These are phyloP conservation scores for Drosophila testacea DNA, from an alignment of 2,888 invertebrate genomes.

Conservation along the genomic window DNA sequence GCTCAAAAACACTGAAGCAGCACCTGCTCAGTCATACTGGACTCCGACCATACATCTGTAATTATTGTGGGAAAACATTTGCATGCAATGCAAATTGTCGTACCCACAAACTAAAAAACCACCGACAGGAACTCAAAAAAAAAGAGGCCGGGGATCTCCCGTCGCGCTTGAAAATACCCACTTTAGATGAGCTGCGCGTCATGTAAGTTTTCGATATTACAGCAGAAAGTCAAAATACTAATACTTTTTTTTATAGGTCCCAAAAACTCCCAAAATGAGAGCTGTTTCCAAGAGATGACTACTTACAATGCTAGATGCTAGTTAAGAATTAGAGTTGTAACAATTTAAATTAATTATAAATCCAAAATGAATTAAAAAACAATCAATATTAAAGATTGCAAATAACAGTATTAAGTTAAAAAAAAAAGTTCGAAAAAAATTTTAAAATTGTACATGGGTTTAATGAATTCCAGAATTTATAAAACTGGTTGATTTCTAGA, in stretches of 20 bases:
- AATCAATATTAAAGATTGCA: background rate
- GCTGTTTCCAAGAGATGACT: background rate
- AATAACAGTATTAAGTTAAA: too few relatives aligned
- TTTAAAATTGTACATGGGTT: too few relatives aligned
- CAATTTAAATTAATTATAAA: slow-evolving; percentile 2
- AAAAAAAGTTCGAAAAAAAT: too few relatives aligned
- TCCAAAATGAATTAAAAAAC: background rate
- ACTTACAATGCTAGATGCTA: background rate
- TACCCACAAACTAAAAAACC: slow-evolving; percentile 83
- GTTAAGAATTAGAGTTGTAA: background rate
- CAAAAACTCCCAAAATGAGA: slow-evolving; percentile 47
- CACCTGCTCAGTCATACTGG: slow-evolving; percentile 84
- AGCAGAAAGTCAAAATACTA: background rate
- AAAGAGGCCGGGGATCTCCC: slow-evolving; percentile 76
- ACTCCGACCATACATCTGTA: slow-evolving; percentile 83
- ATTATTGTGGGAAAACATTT: slow-evolving; percentile 84
- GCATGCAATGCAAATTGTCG: slow-evolving; percentile 85
- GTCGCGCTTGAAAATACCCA: slow-evolving; percentile 79
- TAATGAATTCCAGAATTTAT: too few relatives aligned
- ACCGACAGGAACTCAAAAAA: slow-evolving; percentile 81
- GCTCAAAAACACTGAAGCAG: slow-evolving; percentile 84
- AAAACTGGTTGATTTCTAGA: too few relatives aligned
- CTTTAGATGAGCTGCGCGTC: slow-evolving; percentile 82
- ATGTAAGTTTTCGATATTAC: slow-evolving; percentile 65
- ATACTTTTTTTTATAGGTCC: slow-evolving; percentile 30